Conservation (phyloP, 2,113 vertebrate species). For the Equus przewalskii region DNA sequence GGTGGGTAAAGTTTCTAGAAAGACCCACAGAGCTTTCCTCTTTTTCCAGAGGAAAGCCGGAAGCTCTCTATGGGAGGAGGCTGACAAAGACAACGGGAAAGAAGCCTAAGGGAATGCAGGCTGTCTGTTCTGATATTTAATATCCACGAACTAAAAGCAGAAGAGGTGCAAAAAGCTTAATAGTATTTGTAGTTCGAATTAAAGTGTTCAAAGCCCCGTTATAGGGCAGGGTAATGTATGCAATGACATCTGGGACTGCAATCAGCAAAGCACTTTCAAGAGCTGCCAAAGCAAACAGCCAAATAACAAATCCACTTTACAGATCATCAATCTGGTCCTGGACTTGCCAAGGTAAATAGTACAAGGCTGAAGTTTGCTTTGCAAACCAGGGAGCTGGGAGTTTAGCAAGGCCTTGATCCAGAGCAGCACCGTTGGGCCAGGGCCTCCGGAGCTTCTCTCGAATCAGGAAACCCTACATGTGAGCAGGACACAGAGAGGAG, state of each 20-base stretch:
- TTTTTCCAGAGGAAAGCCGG: not conserved
- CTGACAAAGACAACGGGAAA: slow-evolving; percentile 56
- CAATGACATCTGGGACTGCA: slow-evolving; percentile 99
- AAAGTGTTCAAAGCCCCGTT: slow-evolving; percentile 91
- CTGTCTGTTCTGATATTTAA: slow-evolving; percentile 84
- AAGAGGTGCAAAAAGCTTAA: slow-evolving; percentile 91
- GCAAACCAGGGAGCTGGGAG: slow-evolving; percentile 91
- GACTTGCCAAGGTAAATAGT: slow-evolving; percentile 97
- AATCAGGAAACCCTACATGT: not conserved
- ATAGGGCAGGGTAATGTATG: slow-evolving; percentile 92
- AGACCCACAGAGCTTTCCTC: not conserved
- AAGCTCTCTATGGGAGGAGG: slow-evolving; percentile 40
- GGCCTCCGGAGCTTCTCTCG: slow-evolving; percentile 65
- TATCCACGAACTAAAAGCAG: slow-evolving; percentile 81
- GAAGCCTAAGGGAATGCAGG: slow-evolving; percentile 67
- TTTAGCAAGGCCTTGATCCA: slow-evolving; percentile 88
- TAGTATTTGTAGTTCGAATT: slow-evolving; percentile 90
- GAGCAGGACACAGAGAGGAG: not conserved
- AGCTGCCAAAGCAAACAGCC: slow-evolving; percentile 99
- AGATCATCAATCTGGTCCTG: slow-evolving; percentile 97
- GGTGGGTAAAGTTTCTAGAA: not conserved
- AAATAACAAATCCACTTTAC: slow-evolving; percentile 99
- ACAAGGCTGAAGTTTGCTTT: slow-evolving; percentile 95
- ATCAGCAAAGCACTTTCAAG: slow-evolving; percentile 98
- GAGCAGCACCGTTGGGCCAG: slow-evolving; percentile 81